Conservation (phyloP, 2,888 invertebrate species). For the Euspilapteryx auroguttella region DNA sequence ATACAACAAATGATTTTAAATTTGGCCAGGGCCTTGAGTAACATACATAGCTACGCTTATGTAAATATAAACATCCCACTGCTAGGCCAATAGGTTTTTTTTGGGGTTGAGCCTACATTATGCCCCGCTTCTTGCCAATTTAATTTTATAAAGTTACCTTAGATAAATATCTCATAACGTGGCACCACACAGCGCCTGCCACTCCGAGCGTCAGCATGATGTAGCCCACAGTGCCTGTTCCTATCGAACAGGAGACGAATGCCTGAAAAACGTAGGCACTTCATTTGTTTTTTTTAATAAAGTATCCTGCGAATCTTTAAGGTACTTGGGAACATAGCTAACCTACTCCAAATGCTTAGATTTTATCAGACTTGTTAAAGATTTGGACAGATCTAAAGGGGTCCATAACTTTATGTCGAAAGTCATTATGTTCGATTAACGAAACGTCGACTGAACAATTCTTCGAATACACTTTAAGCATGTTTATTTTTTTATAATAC, state of each 20-base stretch:
- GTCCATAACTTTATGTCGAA: too few species aligned
- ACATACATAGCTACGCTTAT: too few species aligned
- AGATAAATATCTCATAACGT: slow-evolving; percentile 35
- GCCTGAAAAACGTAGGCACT: slow-evolving; percentile 30
- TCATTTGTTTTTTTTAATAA: background rate
- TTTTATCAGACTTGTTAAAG: too few species aligned
- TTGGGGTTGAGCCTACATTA: too few species aligned
- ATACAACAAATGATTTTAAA: too few species aligned
- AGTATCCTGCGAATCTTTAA: background rate
- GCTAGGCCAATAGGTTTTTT: background rate
- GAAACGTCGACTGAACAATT: too few species aligned
- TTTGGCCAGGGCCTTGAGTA: too few species aligned
- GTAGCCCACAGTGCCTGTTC: slow-evolving; percentile 68
- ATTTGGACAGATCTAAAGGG: too few species aligned
- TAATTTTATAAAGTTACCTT: slow-evolving; percentile 19
- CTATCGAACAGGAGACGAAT: slow-evolving; percentile 60
- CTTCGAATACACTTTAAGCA: too few species aligned
- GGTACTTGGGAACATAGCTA: background rate
- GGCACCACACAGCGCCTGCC: slow-evolving; percentile 63
- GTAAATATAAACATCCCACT: background rate
- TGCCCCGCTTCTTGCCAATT: background rate
- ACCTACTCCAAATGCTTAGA: too few species aligned
- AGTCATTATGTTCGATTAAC: too few species aligned
- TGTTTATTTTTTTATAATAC: too few species aligned
- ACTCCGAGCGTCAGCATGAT: slow-evolving; percentile 70